Base-by-base conservation (phyloP, 2,113 vertebrate species). In the Brachyhypopomus occidentalis region DNA sequence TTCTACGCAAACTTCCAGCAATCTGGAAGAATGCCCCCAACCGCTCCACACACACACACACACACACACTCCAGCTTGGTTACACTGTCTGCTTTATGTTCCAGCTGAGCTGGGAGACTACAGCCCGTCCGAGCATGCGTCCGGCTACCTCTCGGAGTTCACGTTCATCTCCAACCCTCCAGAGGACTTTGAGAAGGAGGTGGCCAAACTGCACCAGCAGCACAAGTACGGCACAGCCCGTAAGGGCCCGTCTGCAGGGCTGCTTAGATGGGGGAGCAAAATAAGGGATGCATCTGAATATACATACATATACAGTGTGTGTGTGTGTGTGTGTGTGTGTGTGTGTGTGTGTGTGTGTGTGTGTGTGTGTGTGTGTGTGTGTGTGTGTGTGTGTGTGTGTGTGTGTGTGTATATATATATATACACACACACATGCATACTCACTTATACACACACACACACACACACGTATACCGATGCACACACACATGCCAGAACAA, bases 161-260 rank as follows among this genome's bases (percentile, higher is more conserved):
- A 94, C 93, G 89, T 99, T 98, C 93, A 93, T 99, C 92, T 93
- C 96, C 86, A 94, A 88, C 91, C 97, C 97, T 80, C 96, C 95
- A 72, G 95, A 96, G 91, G 96, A 98, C 92, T 98, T 99, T 89
- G 96, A 98, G 94, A 98, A 98, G 90, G 98, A 99, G 92, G 95
- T 99, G 84, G 89, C 95, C 92, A 99, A 99, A 92, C 94, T 97
- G 89, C 97, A 99, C 94, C 97, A 98, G 91, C 97, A 99, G 92
- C 96, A 99, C 94, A 96, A 90, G 98, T 99, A 94, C 25, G 75
- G 23, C 38, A 52, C 12, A 52, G 45, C 70, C 59, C 71, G 34
- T 19, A 22, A 67, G 60, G 56, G 34, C 79, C 34, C 62, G 69
- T 34, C 67, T 62, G 52, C 69, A 17, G 70, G 64, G 22, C 20